Evolutionary conservation across 2,113 vertebrate genomes (phyloP), one percentile per base, ranked within the genome.

Genomic region (Lampris incognitus): DNA sequence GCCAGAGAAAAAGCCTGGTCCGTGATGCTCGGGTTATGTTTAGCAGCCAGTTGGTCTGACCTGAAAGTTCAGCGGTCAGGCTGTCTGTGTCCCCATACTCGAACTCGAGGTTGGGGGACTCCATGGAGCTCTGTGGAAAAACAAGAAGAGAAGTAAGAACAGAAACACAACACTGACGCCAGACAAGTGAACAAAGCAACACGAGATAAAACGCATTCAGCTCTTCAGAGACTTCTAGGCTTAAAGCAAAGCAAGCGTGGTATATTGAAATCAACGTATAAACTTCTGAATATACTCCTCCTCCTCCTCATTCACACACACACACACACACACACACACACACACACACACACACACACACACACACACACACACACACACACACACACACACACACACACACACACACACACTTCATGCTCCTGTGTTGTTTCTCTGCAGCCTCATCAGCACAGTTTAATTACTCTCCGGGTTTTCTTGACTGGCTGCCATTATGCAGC

Each of bases 41-140:
- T 13, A 41, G 11, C 1, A 3, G 52, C n/a, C 65, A 2, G 72
- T 42, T 71, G 90, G 66, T 85, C 85, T 86, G 91, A 99, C 98
- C 98, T 94, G 97, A 96, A 9, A 98, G 79, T 85, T 99, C 97
- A 0, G 95, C 88, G 0, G 93, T 89, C 2, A 95, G 92, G 1
- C 91, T 76, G 69, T 99, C 97, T 0, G 97, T 85, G 55, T 98
- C 97, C 36, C 96, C 95, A 7, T 99, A 99, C 42, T 97, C 95
- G 40, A 99, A 99, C 87, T 99, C 97, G 93, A 98, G 93, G 89
- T 93, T 96, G 54, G 97, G 96, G 55, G 95, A 97, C 87, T 99
- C 98, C 94, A 97, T 93, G 2, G 96, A 98, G 83, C 96, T 96
- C 98, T 99, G 92, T 0, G 74, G 24, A 24, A 24, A 24, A 90